A percentile compares a stretch with the other conserved stretches of the same genome.
Evolutionary conservation across 2,113 vertebrate species (phyloP).

Genomic region (Phaethon lepturus): DNA sequence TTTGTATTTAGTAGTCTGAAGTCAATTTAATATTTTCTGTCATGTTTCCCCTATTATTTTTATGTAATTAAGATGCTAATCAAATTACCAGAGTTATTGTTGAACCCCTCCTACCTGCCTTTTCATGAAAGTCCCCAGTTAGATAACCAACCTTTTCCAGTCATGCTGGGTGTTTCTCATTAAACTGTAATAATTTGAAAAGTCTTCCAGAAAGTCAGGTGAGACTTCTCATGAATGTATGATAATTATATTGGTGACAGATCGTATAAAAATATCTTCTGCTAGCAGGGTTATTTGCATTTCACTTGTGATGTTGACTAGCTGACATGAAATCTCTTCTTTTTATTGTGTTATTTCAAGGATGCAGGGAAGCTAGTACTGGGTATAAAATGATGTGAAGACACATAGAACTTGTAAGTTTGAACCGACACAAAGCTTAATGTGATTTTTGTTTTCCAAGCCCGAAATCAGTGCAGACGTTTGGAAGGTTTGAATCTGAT

Average conservation of each 20-base stretch:
- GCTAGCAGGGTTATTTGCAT: constrained; percentile 17
- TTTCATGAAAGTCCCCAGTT: neutral
- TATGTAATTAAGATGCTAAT: neutral
- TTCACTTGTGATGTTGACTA: constrained; percentile 4
- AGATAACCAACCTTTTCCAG: neutral
- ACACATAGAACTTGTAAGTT: neutral
- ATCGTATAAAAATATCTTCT: constrained; percentile 13
- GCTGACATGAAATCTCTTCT: neutral
- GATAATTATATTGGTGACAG: neutral
- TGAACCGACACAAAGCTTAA: neutral
- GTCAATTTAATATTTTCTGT: neutral
- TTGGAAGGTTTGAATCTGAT: neutral
- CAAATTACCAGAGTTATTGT: neutral
- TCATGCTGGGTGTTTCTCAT: constrained; percentile 1
- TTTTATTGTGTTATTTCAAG: neutral
- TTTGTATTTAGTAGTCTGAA: neutral
- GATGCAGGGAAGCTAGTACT: neutral
- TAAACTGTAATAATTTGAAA: constrained; percentile 26
- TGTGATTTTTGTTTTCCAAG: neutral
- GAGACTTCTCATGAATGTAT: constrained; percentile 9
- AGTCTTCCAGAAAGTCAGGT: constrained; percentile 1
- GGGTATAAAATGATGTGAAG: neutral
- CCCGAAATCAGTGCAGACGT: neutral
- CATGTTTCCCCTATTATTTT: neutral
- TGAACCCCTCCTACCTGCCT: neutral